These are phyloP conservation scores for Chalcosyrphus nemorum DNA, from an alignment of 2,888 invertebrate genomes.

Conservation along the genomic window DNA sequence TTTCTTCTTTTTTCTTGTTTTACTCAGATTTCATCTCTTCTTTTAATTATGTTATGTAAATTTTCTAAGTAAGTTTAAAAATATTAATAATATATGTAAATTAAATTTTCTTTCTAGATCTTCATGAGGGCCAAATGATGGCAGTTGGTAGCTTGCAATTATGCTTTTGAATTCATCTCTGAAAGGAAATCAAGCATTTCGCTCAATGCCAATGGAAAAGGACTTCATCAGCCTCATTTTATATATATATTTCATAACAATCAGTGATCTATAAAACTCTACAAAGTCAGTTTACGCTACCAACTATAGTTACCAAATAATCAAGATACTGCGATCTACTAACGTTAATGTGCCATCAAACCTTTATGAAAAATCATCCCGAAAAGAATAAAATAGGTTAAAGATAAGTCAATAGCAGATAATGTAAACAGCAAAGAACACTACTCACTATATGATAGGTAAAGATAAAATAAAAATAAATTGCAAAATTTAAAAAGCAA, in stretches of 20 bases:
- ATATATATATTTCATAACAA: conserved; percentile 23
- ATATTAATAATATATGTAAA: neutral
- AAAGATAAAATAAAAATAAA: conserved; percentile 22
- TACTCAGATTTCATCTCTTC: neutral
- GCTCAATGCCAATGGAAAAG: conserved; percentile 35
- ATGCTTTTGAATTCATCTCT: conserved; percentile 10
- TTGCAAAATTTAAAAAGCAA: conserved; percentile 2
- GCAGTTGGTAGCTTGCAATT: conserved; percentile 29
- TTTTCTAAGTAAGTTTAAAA: no score
- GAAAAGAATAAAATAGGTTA: conserved; percentile 40
- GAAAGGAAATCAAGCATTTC: conserved; percentile 11
- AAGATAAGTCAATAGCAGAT: conserved; percentile 50
- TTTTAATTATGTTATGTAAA: neutral
- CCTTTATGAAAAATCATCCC: conserved; percentile 32
- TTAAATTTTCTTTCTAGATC: conserved; percentile 26
- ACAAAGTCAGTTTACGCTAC: conserved; percentile 50
- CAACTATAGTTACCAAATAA: conserved; percentile 57
- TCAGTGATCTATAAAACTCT: conserved; percentile 11
- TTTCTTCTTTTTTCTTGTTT: neutral
- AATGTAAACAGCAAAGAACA: conserved; percentile 47
- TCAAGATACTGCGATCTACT: conserved; percentile 46
- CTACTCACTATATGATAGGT: conserved; percentile 34
- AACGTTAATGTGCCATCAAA: conserved; percentile 68
- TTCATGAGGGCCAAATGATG: conserved; percentile 30
- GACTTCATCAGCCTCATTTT: conserved; percentile 12